Conservation (phyloP, 2,113 vertebrate species). For the Tricholaema leucomelas region DNA sequence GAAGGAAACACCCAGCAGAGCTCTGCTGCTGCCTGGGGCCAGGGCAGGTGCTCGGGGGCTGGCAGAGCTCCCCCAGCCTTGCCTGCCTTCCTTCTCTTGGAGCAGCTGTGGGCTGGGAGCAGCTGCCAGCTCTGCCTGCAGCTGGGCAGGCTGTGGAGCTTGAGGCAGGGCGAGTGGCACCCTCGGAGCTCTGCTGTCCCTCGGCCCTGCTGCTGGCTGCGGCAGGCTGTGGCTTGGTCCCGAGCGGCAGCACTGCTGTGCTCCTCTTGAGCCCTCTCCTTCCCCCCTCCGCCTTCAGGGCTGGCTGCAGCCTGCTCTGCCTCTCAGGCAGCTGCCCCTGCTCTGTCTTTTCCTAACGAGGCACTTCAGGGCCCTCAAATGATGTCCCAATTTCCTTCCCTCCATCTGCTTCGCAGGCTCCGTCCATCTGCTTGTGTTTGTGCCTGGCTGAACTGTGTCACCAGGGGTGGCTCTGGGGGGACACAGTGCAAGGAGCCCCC, state of each 20-base stretch:
- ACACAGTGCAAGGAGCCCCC: neutral
- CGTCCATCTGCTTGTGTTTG: neutral
- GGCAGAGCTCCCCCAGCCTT: neutral
- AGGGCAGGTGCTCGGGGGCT: neutral
- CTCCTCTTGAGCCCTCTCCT: neutral
- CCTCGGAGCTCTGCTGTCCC: neutral
- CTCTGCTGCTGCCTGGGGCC: neutral
- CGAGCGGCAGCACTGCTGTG: neutral
- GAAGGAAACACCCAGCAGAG: neutral
- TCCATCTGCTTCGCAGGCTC: slow-evolving; percentile 5
- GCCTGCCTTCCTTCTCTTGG: neutral
- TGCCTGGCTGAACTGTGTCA: neutral
- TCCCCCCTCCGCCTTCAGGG: neutral
- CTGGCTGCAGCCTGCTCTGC: neutral
- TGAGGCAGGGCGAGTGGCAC: neutral
- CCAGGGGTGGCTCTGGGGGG: fast-evolving
- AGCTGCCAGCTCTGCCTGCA: neutral
- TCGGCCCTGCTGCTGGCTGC: neutral
- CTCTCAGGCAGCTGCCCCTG: neutral
- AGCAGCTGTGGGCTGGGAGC: neutral
- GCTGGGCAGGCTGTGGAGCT: no score
- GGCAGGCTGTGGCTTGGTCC: neutral
- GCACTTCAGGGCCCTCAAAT: neutral
- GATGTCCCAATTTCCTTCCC: neutral
- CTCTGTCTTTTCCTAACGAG: neutral